Base-by-base conservation (phyloP, 2,888 invertebrate species). In the Abscondita cerata region DNA sequence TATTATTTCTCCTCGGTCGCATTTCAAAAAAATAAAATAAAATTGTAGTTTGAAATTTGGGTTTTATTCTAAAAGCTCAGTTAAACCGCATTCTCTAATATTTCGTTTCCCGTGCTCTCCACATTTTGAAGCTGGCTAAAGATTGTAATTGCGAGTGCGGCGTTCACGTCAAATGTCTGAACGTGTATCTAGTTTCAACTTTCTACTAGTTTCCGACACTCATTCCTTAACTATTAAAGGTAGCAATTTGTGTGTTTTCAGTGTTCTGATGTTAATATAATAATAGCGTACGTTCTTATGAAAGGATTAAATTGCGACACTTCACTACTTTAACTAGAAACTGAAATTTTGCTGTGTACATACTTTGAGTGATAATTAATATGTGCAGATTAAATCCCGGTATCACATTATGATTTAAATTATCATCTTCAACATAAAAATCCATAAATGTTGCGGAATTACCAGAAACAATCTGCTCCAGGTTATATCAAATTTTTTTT, bases 171-270 rank as follows among this genome's bases (percentile, higher is more conserved):
- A 58, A 58, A 53, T 57, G 41, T 56, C 53, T 34, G 52, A 20
- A 31, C 34, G 33, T 51, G 58, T 52, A 54, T 51, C 54, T 44
- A 55, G 59, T 57, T 59, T 59, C 44, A 65, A 62, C 62, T 62
- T 65, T 53, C 52, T 36, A 48, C 52, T 55, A 59, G 59, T 62
- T 65, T 62, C 56, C 59, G 62, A 62, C 65, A 65, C 65, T 59
- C 59, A 48, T 62, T 55, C 65, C 59, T 56, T 52, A 59, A 48
- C 59, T 59, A 62, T 65, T 62, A 65, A 65, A 65, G 64, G 59
- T 55, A 55, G 60, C 55, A 64, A 61, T 64, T 64, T 62, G 46
- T 59, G 46, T 44, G 51, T 19, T 44, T 15, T 19, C 44, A 3
- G 44, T 18, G 19, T 19, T 9, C 19, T 19, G 44, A 44, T 19